Percentiles rank a stretch among this genome's conserved stretches.
These are phyloP conservation scores for Rhipidura dahli DNA, from an alignment of 2,113 vertebrate genomes.

Conservation along the genomic window DNA sequence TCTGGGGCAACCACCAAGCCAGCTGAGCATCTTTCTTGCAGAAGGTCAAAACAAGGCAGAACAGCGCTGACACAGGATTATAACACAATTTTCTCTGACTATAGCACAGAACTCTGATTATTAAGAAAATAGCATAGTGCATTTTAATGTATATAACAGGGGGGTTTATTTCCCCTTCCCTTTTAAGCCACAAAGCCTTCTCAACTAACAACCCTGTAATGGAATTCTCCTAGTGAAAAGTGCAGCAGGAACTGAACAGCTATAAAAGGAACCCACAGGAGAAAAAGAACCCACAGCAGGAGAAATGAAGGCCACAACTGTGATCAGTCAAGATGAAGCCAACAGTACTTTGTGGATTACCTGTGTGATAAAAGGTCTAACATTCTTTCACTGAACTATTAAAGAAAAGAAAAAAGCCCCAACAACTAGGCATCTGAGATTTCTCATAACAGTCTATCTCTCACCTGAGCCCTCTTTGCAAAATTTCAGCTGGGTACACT, in stretches of 20 bases:
- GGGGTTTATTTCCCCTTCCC: background rate
- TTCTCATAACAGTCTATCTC: background rate
- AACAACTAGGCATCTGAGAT: background rate
- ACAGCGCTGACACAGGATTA: background rate
- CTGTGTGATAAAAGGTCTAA: background rate
- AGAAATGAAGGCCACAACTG: background rate
- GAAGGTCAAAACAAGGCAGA: background rate
- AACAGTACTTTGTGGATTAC: background rate
- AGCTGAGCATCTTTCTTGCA: background rate
- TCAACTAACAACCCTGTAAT: background rate
- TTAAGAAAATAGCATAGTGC: background rate
- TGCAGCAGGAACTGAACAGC: background rate
- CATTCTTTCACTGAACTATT: background rate
- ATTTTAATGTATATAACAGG: background rate
- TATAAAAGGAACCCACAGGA: background rate
- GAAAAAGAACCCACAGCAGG: background rate
- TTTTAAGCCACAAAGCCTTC: background rate
- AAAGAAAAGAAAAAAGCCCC: background rate
- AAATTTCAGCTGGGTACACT: background rate
- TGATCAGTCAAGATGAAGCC: background rate
- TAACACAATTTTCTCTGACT: background rate
- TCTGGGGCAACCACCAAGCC: rapidly evolving
- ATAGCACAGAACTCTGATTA: background rate
- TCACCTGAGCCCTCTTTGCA: background rate
- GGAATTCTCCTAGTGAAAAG: background rate